A percentile compares a stretch with the other conserved stretches of the same genome.
Conservation (phyloP, 2,888 invertebrate species). For the Caenorhabditis virilis region DNA sequence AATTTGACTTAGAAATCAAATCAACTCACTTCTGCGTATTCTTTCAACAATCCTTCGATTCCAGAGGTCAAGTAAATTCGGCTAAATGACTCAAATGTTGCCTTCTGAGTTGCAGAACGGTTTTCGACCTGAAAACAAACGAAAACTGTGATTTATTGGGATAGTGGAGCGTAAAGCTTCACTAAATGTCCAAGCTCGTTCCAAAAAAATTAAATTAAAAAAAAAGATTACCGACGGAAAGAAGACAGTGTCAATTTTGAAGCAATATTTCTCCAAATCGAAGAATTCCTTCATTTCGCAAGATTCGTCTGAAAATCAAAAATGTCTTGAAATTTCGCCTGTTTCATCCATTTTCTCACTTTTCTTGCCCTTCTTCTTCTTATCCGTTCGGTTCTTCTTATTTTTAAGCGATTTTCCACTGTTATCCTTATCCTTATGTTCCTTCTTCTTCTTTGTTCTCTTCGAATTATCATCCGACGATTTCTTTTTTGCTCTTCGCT, state of each 20-base stretch:
- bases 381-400: no score
- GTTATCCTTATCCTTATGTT: background rate
- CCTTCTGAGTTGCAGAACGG: constrained; percentile 10
- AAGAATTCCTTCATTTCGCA: constrained; percentile 7
- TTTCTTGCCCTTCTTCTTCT: background rate
- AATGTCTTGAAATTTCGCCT: background rate
- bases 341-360: background rate
- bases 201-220: no score
- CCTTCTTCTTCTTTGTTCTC: background rate
- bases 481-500: no score
- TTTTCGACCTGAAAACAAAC: constrained; percentile 4
- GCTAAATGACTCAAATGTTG: constrained; percentile 14
- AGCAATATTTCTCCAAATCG: constrained; percentile 16
- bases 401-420: background rate
- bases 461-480: background rate
- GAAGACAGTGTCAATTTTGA: constrained; percentile 7
- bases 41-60: constrained; percentile 9
- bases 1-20: background rate
- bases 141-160: no score
- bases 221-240: constrained; percentile 8
- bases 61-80: constrained; percentile 10
- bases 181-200: no score
- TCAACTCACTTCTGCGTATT: background rate
- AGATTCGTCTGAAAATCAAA: background rate
- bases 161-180: no score